These are phyloP conservation scores for Felis catus DNA, from an alignment of 2,113 vertebrate species.

Conservation along the genomic window F.catus_Fca126_mat1.0 CM031414.1:109690501-109691000, in stretches of 20 bases:
- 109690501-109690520: not conserved
- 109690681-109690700: not conserved
- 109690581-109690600: not conserved
- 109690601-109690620: not conserved
- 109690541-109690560: not conserved
- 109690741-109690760: not conserved
- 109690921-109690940: not conserved
- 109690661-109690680: not conserved
- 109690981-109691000: not conserved
- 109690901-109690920: not conserved
- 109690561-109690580: not conserved
- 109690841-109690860: not conserved
- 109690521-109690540: not conserved
- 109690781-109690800: not conserved
- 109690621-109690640: not conserved
- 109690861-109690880: not conserved
- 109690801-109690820: not conserved
- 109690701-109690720: not conserved
- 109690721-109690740: not conserved
- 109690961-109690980: not conserved
- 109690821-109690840: not conserved
- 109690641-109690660: not conserved
- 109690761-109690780: not conserved
- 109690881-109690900: accelerated
- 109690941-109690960: not conserved